phyloP scores from a whole-genome alignment of 2,113 vertebrate species.

The Actenoides hombroni region DNA sequence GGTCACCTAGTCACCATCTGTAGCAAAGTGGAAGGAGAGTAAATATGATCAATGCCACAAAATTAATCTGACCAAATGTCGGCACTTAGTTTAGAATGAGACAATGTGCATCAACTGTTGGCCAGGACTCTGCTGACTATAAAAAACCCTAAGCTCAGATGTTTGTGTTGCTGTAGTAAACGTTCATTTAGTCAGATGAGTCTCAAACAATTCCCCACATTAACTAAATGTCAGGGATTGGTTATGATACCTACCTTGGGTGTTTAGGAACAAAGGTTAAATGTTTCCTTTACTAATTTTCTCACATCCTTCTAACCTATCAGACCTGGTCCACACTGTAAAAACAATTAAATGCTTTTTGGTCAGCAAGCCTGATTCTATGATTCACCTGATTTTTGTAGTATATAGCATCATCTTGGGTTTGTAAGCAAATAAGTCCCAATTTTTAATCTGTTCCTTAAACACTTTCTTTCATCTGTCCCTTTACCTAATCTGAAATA shows the following conservation, averaged over 20 bases:
- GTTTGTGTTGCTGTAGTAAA: not conserved
- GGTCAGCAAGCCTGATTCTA: not conserved
- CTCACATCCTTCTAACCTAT: not conserved
- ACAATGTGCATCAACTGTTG: not conserved
- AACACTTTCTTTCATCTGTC: not conserved
- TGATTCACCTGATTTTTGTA: not conserved
- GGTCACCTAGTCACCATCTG: not conserved
- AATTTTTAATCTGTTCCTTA: not conserved
- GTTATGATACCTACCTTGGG: not conserved
- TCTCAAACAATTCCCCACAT: not conserved
- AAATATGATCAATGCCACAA: not conserved
- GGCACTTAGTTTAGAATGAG: not conserved
- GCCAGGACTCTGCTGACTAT: not conserved
- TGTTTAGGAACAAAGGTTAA: not conserved
- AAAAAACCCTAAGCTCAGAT: not conserved
- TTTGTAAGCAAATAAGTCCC: not conserved
- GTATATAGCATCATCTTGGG: not conserved
- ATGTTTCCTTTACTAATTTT: constrained; percentile 6
- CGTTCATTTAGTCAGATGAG: not conserved
- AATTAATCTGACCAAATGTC: not conserved
- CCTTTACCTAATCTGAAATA: not conserved
- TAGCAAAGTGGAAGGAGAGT: not conserved
- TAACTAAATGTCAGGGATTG: not conserved
- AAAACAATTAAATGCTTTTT: not conserved
- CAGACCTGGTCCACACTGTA: not conserved